Base-by-base conservation (phyloP, 2,113 vertebrate species). In the Anser cygnoides region DNA sequence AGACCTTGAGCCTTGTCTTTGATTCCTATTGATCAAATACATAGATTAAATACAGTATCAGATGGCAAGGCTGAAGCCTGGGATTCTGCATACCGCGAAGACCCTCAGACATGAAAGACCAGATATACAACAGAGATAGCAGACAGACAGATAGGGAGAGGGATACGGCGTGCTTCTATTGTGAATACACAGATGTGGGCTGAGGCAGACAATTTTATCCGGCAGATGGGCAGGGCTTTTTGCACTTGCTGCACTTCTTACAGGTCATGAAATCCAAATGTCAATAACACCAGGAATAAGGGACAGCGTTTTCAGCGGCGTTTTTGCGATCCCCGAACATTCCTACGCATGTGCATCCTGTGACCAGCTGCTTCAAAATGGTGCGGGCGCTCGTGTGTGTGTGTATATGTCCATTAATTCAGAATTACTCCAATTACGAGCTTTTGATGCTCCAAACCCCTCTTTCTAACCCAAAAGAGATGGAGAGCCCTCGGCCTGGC, bases 381-480 rank as follows among this genome's bases (percentile, higher is more conserved):
- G 93, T 90, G 94, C 8, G 57, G 3, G 7, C 13, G 35, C 73
- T 49, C 33, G 43, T 52, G 46, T 41, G 75, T 39, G 70, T 77
- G 90, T 63, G 91, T 62, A 17, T 63, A 54, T 86, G 94, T 97
- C 96, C 98, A 99, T 99, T 99, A 99, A 99, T 99, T 98, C 98
- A 98, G 98, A 99, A 99, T 99, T 99, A 99, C 99, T 99, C 98
- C 98, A 99, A 99, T 99, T 99, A 99, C 97, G 98, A 99, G 98
- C 98, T 98, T 99, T 98, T 98, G 98, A 98, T 98, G 98, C 98
- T 99, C 98, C 98, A 95, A 98, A 98, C 98, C 98, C 98, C 98
- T 97, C 98, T 98, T 94, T 76, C 96, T 96, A 96, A 98, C 98
- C 98, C 98, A 97, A 98, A 98, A 98, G 98, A 98, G 98, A 98